phyloP scores from a whole-genome alignment of 2,797 vertebrate genomes.

The Arnoldichthys spilopterus region DNA sequence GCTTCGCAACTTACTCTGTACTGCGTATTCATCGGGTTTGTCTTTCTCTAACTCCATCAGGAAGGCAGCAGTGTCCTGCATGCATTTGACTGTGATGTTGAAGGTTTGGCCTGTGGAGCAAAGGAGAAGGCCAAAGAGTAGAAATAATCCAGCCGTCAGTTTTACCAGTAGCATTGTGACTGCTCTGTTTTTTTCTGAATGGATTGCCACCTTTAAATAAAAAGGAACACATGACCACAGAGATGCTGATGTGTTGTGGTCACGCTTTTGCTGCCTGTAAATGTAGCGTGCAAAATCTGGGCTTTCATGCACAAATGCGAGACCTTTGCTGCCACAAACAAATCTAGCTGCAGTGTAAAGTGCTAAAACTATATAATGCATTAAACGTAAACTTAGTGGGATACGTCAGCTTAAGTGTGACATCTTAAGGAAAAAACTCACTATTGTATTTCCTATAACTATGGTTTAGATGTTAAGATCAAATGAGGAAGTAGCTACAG shows the following conservation, averaged over 20 bases:
- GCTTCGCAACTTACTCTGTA: constrained; percentile 80
- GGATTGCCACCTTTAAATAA: constrained; percentile 69
- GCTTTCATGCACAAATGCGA: constrained; percentile 6
- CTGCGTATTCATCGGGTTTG: constrained; percentile 78
- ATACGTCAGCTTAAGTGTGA: no score
- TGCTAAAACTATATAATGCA: not conserved
- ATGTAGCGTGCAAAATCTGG: constrained; percentile 46
- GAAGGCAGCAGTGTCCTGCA: constrained; percentile 76
- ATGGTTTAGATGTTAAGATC: no score
- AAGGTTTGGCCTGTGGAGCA: constrained; percentile 27
- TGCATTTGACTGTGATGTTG: constrained; percentile 76
- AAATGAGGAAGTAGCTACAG: no score
- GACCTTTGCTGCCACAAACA: not conserved
- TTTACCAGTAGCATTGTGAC: constrained; percentile 66
- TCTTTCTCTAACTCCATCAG: constrained; percentile 79
- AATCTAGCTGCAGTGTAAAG: not conserved
- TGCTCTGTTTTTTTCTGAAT: constrained; percentile 27
- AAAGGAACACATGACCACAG: constrained; percentile 42
- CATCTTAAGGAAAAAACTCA: no score
- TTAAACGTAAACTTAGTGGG: not conserved
- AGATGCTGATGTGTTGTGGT: constrained; percentile 21
- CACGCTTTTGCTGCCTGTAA: constrained; percentile 22
- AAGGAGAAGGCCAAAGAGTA: constrained; percentile 33
- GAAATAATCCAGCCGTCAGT: constrained; percentile 42
- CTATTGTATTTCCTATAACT: no score